Base-by-base conservation (phyloP, 2,888 invertebrate genomes). In the Acronicta aceris region DNA sequence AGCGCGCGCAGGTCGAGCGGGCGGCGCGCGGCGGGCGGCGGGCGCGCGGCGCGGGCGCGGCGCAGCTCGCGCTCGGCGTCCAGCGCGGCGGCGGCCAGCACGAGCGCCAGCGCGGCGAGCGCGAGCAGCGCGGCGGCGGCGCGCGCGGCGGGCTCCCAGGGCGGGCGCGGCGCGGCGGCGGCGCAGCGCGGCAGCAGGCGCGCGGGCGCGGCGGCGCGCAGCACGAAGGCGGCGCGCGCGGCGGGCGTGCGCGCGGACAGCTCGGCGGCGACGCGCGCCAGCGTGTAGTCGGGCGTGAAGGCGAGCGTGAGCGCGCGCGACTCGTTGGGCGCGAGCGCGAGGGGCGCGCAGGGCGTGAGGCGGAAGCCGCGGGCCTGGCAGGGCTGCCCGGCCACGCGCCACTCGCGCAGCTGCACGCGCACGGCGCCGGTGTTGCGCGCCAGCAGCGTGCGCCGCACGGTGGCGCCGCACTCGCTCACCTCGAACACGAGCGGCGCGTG, bases 371-470 rank as follows among this genome's bases (percentile, higher is more conserved):
- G 88, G 77, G 85, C 90, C 75, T 70, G 78, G 85, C 93, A 92
- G 47, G 85, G 74, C 69, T 59, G 76, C 65, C 86, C 89, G 58
- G 83, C 87, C 68, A 91, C 74, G 66, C 85, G 81, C 91, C 90
- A 92, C 52, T 78, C 88, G 74, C 86, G 87, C 69, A 98, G 96
- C 73, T 96, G 95, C 81, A 99, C 96, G n/a, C 97, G 96, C 74
- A 99, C 95, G 83, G 97, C 97, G 1, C 99, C 99, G n/a, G 97
- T 97, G 94, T 99, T 99, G 76, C 97, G 96, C 21, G 83, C 10
- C 96, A 65, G 0, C 60, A 85, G 55, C 43, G 76, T 66, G 77
- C 84, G 83, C 98, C 41, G 79, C 82, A 91, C 98, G 96, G 95
- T 9, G 64, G 42, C 75, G 60, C 76, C 76, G 68, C 97, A 96